phyloP scores from a whole-genome alignment of 1,140 invertebrate species.

The Apocrypta bakeri region DNA sequence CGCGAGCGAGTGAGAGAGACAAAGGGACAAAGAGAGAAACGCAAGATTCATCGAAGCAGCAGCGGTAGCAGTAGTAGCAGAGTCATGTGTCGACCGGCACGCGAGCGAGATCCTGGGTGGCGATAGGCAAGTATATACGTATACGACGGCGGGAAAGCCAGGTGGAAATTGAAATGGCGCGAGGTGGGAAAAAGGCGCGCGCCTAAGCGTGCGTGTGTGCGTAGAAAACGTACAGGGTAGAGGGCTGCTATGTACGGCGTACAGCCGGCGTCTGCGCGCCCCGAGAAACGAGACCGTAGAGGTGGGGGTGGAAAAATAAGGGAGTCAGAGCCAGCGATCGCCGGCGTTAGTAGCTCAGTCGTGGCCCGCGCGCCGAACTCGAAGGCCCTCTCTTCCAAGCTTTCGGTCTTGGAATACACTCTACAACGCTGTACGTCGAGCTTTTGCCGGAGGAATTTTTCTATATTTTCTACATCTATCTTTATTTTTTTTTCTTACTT shows the following conservation, averaged over 20 bases:
- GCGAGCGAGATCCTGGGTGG: not conserved
- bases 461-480: too few species aligned
- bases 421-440: not conserved
- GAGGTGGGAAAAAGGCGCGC: conserved; percentile 5
- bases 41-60: not conserved
- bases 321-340: not conserved
- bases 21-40: not conserved
- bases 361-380: conserved; percentile 6
- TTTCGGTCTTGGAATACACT: not conserved
- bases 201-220: not conserved
- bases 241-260: not conserved
- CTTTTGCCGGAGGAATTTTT: not conserved
- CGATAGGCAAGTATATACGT: not conserved
- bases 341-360: conserved; percentile 13
- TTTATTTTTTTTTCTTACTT: not conserved
- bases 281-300: not conserved
- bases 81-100: not conserved
- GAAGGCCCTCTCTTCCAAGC: not conserved
- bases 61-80: too few species aligned
- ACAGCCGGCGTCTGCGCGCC: not conserved
- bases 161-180: conserved; percentile 44
- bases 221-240: not conserved
- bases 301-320: conserved; percentile 6
- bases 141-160: conserved; percentile 30
- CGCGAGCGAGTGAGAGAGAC: too few species aligned